These are phyloP conservation scores for Psettodes erumei DNA, from an alignment of 2,113 vertebrate genomes.

Conservation along the genomic window DNA sequence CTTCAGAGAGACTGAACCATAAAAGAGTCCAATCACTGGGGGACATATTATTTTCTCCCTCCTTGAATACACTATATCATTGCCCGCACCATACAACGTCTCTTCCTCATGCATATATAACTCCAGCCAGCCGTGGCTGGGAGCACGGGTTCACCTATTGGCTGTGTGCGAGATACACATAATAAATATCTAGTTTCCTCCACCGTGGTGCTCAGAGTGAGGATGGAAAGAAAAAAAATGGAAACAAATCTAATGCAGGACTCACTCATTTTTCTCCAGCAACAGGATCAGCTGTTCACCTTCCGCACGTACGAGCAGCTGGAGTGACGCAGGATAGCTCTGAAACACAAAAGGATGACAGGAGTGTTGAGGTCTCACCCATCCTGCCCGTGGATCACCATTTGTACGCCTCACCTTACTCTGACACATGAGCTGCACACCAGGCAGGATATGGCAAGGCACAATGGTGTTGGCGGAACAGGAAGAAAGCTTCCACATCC, in stretches of 20 bases:
- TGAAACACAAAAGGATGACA: conserved; percentile 83
- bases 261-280: conserved; percentile 92
- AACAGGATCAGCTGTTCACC: conserved; percentile 84
- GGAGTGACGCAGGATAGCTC: conserved; percentile 87
- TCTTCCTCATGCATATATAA: conserved; percentile 42
- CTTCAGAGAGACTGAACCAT: conserved; percentile 66
- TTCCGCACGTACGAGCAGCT: conserved; percentile 84
- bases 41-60: conserved; percentile 69
- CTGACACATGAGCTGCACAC: conserved; percentile 4
- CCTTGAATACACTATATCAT: conserved; percentile 54
- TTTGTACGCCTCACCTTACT: conserved; percentile 38
- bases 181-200: conserved; percentile 30
- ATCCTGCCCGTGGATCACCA: conserved; percentile 48
- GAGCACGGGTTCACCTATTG: conserved; percentile 32
- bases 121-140: conserved; percentile 13
- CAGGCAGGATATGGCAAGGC: conserved; percentile 63
- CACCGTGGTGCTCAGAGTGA: neutral
- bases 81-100: conserved; percentile 38
- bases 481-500: conserved; percentile 57
- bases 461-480: conserved; percentile 58
- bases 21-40: conserved; percentile 66
- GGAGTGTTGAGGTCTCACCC: conserved; percentile 42
- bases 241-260: conserved; percentile 38
- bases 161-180: conserved; percentile 44
- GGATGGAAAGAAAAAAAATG: neutral